Base-by-base conservation (phyloP, 2,888 invertebrate species). In the Griposia aprilina region DNA sequence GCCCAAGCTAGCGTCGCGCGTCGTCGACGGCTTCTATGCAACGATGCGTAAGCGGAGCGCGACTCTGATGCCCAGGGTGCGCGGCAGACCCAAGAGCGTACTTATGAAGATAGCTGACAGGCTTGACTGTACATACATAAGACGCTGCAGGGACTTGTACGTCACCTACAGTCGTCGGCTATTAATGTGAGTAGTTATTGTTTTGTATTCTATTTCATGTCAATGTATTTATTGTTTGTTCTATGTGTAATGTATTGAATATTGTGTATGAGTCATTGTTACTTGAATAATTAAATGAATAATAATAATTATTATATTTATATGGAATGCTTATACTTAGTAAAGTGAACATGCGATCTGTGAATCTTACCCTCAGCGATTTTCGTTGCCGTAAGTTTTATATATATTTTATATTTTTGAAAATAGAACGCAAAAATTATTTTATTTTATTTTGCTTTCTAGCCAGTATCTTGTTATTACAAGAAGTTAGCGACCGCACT, bases 391-490 rank as follows among this genome's bases (percentile, higher is more conserved):
- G 30, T 57, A 13, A 41, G 23, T n/a, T n/a, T n/a, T n/a, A n/a
- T n/a, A n/a, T n/a, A n/a, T n/a, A n/a, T n/a, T n/a, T n/a, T n/a
- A n/a, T 59, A 75, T 30, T 63, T 69, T 20, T 17, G 45, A 77
- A 65, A 11, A 13, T 41, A 17, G 11, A 69, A 30, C 26, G 23
- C n/a, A 30, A 83, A 55, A 72, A 59, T 0, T 15, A 15, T 68
- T 50, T 36, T 41, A 71, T 71, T 84, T 82, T 59, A 2, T 80
- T 68, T 67, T n/a, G n/a, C 60, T 60, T 5, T 17, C 23, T 41
- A 66, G 60, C 30, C 65, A n/a, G 70, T 71, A 68, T 86, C 73
- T 85, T 83, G 70, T 82, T 82, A 74, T 82, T 52, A 17, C 8
- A 72, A 71, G 60, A 68, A 72, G 71, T 68, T 52, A 74, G 83